Conservation (phyloP, 2,888 invertebrate species). For the Abrostola triplasia region DNA sequence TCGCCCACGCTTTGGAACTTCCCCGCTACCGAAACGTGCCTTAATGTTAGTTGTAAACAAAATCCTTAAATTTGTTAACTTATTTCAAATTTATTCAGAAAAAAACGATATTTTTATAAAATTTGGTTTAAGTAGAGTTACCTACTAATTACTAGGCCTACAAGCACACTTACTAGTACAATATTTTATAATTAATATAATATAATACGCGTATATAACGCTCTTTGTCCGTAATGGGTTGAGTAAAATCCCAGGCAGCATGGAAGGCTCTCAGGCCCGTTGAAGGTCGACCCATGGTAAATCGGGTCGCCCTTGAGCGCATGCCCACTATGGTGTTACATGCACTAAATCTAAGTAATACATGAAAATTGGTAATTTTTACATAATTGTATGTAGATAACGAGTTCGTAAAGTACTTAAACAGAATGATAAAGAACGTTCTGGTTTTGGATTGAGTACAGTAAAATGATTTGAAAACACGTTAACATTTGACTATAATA, state of each 20-base stretch:
- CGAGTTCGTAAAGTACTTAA: too few species aligned
- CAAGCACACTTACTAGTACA: too few species aligned
- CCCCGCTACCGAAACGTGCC: slow-evolving; percentile 55
- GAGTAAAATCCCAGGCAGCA: neutral
- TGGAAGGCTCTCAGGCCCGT: neutral
- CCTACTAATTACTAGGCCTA: too few species aligned
- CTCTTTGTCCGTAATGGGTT: neutral
- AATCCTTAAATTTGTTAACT: neutral
- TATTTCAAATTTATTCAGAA: neutral
- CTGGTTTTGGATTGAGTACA: too few species aligned
- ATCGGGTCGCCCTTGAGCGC: neutral
- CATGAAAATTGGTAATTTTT: neutral
- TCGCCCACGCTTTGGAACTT: slow-evolving; percentile 79
- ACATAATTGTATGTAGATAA: neutral
- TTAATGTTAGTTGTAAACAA: slow-evolving; percentile 27
- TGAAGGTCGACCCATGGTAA: slow-evolving; percentile 1
- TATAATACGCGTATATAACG: neutral
- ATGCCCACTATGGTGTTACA: neutral
- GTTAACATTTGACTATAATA: too few species aligned
- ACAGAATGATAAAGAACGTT: too few species aligned
- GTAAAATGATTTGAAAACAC: too few species aligned
- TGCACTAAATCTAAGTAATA: neutral
- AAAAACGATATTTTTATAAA: too few species aligned
- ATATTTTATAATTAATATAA: too few species aligned
- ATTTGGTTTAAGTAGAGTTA: too few species aligned